Percentiles rank a stretch among this genome's conserved stretches.
Evolutionary conservation across 2,888 invertebrate species (phyloP).

Genomic region (Doris montereyensis): DNA sequence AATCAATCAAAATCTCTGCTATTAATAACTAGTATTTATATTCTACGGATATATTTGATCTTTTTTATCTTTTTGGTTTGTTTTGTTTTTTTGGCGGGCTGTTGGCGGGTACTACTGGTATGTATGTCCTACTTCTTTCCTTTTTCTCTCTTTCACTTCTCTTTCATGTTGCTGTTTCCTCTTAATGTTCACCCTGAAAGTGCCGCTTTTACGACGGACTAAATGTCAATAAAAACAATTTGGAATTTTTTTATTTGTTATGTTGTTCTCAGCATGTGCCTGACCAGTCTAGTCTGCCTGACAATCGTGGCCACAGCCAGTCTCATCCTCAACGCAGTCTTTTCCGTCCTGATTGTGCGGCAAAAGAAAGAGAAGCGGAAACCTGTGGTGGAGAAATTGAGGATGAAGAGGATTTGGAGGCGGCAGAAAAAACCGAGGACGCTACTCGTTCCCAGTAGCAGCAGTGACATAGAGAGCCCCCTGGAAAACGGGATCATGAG

Average conservation of each 20-base stretch:
- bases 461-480: not conserved
- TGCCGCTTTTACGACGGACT: not conserved
- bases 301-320: constrained; percentile 8
- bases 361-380: not conserved
- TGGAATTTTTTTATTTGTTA: not conserved
- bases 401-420: constrained; percentile 9
- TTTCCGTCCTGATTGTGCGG: not conserved
- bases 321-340: constrained; percentile 26
- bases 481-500: not conserved
- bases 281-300: constrained; percentile 19
- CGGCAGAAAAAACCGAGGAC: not conserved
- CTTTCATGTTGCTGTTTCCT: too few relatives aligned
- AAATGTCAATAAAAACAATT: not conserved
- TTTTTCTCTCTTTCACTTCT: constrained; percentile 11
- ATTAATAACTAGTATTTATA: too few relatives aligned
- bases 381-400: not conserved
- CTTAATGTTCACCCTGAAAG: not conserved
- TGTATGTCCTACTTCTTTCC: not conserved
- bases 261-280: constrained; percentile 25
- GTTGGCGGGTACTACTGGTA: too few relatives aligned
- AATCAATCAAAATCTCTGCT: too few relatives aligned
- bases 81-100: too few relatives aligned
- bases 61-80: too few relatives aligned
- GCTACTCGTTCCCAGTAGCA: not conserved
- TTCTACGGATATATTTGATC: too few relatives aligned